These are phyloP conservation scores for Odontomachus brunneus DNA, from an alignment of 1,140 invertebrate species.

Conservation along the genomic window DNA sequence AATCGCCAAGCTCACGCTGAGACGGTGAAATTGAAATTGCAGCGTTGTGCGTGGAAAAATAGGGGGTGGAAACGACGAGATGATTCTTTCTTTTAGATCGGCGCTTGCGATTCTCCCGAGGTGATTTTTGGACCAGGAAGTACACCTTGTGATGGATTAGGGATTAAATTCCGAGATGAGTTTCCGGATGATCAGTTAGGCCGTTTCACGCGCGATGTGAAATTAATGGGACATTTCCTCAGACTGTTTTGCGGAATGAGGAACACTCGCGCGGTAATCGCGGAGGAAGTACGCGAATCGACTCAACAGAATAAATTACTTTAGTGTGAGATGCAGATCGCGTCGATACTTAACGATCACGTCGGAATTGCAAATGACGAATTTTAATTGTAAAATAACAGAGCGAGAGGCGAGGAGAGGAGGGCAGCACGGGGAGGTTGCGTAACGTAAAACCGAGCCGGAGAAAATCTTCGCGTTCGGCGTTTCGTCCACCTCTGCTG, in stretches of 20 bases:
- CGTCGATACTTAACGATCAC: neutral
- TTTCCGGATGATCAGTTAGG: too few species aligned
- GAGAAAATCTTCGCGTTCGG: neutral
- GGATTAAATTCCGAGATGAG: too few species aligned
- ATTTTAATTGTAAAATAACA: neutral
- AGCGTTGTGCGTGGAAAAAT: neutral
- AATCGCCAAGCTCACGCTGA: neutral
- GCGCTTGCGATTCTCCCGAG: too few species aligned
- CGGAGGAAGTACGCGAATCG: neutral
- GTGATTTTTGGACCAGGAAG: too few species aligned
- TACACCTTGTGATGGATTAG: too few species aligned
- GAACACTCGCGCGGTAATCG: neutral
- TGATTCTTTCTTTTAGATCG: too few species aligned
- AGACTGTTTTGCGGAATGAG: neutral
- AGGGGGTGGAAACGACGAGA: too few species aligned
- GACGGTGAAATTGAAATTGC: neutral
- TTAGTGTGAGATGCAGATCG: neutral
- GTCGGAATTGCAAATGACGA: neutral
- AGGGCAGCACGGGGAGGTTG: too few species aligned
- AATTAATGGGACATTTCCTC: neutral
- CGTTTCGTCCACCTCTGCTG: conserved; percentile 4
- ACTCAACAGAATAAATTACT: neutral
- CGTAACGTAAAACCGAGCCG: too few species aligned
- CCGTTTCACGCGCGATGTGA: neutral
- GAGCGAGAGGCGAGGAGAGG: neutral